These are phyloP conservation scores for Ammodytes dubius DNA, from an alignment of 2,113 vertebrate genomes.

Conservation along the genomic window DNA sequence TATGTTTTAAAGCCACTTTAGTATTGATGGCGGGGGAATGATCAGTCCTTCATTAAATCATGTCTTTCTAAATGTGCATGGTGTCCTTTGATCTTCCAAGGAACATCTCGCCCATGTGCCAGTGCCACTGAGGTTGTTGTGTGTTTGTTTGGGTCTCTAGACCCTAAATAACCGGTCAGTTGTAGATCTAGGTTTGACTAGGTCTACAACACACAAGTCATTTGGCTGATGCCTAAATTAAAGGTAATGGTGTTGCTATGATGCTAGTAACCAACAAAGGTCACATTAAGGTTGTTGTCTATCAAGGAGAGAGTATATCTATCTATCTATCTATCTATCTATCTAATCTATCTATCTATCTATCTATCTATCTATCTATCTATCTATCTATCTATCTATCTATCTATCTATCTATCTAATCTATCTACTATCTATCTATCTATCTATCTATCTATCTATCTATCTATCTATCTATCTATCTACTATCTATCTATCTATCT, in stretches of 20 bases:
- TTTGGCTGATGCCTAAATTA: constrained; percentile 51
- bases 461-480: constrained; percentile 16
- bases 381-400: constrained; percentile 23
- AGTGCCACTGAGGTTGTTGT: constrained; percentile 57
- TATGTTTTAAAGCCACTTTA: constrained; percentile 85
- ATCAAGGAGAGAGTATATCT: constrained; percentile 29
- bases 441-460: constrained; percentile 6
- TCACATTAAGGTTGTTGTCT: constrained; percentile 60
- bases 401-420: not conserved
- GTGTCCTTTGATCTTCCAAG: constrained; percentile 73
- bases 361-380: constrained; percentile 22
- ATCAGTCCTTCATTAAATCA: constrained; percentile 75
- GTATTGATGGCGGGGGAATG: constrained; percentile 78
- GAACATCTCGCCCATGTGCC: constrained; percentile 62
- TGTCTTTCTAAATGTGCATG: constrained; percentile 73
- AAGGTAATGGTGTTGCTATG: constrained; percentile 44
- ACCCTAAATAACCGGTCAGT: constrained; percentile 37
- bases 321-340: constrained; percentile 42
- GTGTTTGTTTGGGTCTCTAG: constrained; percentile 40
- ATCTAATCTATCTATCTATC: constrained; percentile 12
- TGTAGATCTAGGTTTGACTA: constrained; percentile 44
- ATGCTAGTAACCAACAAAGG: constrained; percentile 41
- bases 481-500: constrained; percentile 6
- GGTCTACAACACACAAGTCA: constrained; percentile 38
- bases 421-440: constrained; percentile 16